Conservation (phyloP, 2,888 invertebrate species). For the Piscicola geometra region DNA sequence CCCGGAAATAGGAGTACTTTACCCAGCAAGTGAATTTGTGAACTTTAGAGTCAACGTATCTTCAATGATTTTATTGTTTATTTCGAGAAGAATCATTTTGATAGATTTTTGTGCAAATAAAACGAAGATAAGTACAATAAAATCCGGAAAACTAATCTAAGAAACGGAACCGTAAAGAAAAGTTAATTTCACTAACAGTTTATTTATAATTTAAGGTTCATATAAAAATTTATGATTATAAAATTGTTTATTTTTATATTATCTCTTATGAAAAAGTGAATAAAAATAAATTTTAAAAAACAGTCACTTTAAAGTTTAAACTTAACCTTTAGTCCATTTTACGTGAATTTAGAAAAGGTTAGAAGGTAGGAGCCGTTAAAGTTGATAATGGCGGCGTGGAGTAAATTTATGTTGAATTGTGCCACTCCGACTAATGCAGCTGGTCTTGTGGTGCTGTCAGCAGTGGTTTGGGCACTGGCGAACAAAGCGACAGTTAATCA, state of each 20-base stretch:
- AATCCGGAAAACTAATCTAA: not conserved
- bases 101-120: not conserved
- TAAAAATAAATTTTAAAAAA: too few relatives aligned
- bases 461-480: constrained; percentile 46
- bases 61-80: constrained; percentile 97
- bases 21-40: constrained; percentile 92
- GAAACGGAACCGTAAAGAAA: constrained; percentile 9
- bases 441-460: constrained; percentile 47
- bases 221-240: too few relatives aligned
- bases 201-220: too few relatives aligned
- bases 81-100: constrained; percentile 71
- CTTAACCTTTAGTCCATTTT: constrained; percentile 2
- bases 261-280: not conserved
- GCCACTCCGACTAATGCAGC: constrained; percentile 49
- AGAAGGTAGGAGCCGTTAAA: not conserved
- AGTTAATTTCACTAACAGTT: not conserved
- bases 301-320: not conserved
- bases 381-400: constrained; percentile 41
- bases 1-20: constrained; percentile 58
- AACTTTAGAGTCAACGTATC: constrained; percentile 92
- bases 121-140: not conserved
- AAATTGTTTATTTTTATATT: not conserved
- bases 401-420: constrained; percentile 39
- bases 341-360: not conserved
- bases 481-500: constrained; percentile 40